Base-by-base conservation (phyloP, 1,140 invertebrate genomes). In the Drosophila pseudoobscura region DNA sequence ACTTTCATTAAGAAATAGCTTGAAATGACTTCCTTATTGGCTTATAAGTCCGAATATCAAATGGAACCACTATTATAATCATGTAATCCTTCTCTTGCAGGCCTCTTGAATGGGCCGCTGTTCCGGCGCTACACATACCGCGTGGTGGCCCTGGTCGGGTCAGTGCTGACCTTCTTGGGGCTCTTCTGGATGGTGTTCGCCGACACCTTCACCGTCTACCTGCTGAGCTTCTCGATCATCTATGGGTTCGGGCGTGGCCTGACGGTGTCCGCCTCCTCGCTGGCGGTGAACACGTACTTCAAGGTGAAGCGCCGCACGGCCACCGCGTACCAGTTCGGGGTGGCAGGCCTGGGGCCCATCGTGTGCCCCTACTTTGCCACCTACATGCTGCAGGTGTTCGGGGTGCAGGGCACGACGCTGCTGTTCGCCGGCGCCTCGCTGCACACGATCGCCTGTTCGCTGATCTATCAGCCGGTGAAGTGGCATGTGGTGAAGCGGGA, bases 381-480 rank as follows among this genome's bases (percentile, higher is more conserved):
- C 11, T 88, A 89, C n/a, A 72, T 94, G 35, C 91, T 94, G 62
- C 73, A 92, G 2, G 44, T 63, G 20, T 94, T 93, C 51, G 94
- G 93, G 0, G 93, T 94, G 39, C 90, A 92, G 49, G 93, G 93
- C 2, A 93, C 94, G 0, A 92, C 93, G 17, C 69, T 94, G 9
- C 92, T 95, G 35, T 92, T 94, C 61, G 92, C 93, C 31, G 94
- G 93, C 15, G 91, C 94, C 50, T 92, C 93, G 2, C 79, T 94
- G 56, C 93, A 95, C 75, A 92, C 94, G 1, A 88, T 94, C 31
- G 93, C 92, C 24, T 94, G 92, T 47, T 92, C 94, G 20, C 90
- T 94, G 60, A 85, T 95, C 46, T 85, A 94, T 41, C 94, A 95
- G 74, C 94, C 94, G n/a, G 94, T 95, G 6, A 93, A 93, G 76